Conservation (phyloP, 2,888 invertebrate species). For the Trissonchulus latispiculum region DNA sequence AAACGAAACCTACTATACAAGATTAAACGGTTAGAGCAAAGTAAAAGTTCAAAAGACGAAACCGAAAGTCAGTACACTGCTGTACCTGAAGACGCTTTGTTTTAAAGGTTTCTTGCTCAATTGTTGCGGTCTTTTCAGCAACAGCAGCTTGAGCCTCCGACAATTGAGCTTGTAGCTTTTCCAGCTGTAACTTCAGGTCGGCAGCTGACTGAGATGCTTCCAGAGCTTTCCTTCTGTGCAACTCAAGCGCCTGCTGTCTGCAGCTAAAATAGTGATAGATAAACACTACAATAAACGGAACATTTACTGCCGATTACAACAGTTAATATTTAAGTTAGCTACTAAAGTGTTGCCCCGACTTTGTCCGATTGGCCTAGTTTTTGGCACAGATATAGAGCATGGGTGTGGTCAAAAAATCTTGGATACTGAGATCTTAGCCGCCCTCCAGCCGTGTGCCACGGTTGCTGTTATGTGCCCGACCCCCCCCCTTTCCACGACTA, state of each 20-base stretch:
- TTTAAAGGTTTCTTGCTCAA: slow-evolving; percentile 92
- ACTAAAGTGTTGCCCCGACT: too few species aligned
- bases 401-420: too few species aligned
- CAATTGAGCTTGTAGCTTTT: slow-evolving; percentile 95
- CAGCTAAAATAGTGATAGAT: slow-evolving; percentile 55
- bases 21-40: background rate
- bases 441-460: too few species aligned
- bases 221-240: slow-evolving; percentile 93
- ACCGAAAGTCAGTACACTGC: slow-evolving; percentile 5
- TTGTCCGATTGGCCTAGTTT: too few species aligned
- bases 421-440: too few species aligned
- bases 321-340: too few species aligned
- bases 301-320: background rate
- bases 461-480: too few species aligned
- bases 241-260: slow-evolving; percentile 90
- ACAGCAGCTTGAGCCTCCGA: slow-evolving; percentile 93
- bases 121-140: slow-evolving; percentile 85
- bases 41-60: background rate
- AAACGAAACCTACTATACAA: slow-evolving; percentile 19
- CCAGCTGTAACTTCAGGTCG: slow-evolving; percentile 87
- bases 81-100: slow-evolving; percentile 66
- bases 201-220: slow-evolving; percentile 94
- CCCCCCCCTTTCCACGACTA: too few species aligned
- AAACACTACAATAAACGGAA: too few species aligned
- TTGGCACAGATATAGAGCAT: too few species aligned